Evolutionary conservation across 2,797 vertebrate species (phyloP).

Genomic region (Scarus forsteni): DNA sequence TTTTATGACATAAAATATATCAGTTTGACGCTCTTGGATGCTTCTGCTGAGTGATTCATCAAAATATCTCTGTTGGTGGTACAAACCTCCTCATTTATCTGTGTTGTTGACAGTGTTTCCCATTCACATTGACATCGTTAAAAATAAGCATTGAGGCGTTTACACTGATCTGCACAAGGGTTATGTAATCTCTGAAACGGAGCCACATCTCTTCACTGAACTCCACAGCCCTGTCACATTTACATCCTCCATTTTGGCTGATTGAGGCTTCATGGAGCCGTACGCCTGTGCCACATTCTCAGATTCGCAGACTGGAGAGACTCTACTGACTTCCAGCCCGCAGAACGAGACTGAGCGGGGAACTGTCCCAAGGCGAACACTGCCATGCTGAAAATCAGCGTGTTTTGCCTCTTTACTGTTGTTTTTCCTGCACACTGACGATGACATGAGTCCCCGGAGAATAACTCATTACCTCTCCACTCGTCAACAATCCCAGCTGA

Average conservation of each 20-base stretch:
- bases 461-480: constrained; percentile 54
- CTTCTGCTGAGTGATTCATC: background rate
- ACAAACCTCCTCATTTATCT: background rate
- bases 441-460: constrained; percentile 53
- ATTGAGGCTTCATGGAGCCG: constrained; percentile 38
- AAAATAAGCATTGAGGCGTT: constrained; percentile 33
- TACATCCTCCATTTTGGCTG: constrained; percentile 27
- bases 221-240: constrained; percentile 50
- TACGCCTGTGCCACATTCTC: constrained; percentile 31
- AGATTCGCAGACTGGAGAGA: constrained; percentile 18
- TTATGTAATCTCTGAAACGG: constrained; percentile 52
- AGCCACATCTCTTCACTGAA: constrained; percentile 47
- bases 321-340: constrained; percentile 30
- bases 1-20: too few relatives aligned
- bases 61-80: background rate
- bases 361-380: constrained; percentile 29
- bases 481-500: constrained; percentile 39
- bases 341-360: constrained; percentile 1
- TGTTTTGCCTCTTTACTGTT: constrained; percentile 24
- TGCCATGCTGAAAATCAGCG: constrained; percentile 34
- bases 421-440: constrained; percentile 41
- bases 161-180: constrained; percentile 33
- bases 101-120: constrained; percentile 30
- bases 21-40: too few relatives aligned
- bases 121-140: constrained; percentile 19